Conservation (phyloP, 2,113 vertebrate genomes). For the Apaloderma vittatum region DNA sequence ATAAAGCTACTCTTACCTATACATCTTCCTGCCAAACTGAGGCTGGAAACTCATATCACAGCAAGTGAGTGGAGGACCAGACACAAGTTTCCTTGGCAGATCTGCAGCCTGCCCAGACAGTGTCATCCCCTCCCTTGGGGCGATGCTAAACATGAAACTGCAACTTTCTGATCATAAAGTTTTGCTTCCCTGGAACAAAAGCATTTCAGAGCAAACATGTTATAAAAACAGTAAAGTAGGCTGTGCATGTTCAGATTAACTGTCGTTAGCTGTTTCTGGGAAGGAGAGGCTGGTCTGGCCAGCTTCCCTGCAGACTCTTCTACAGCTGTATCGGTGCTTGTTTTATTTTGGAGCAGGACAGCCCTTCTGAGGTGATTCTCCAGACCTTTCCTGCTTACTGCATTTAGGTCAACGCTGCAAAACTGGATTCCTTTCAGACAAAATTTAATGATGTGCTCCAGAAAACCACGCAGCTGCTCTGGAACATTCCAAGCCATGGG, state of each 20-base stretch:
- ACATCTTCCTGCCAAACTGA: neutral
- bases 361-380: neutral
- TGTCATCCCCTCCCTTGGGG: neutral
- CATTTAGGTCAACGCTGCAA: neutral
- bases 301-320: neutral
- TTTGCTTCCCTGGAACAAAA: conserved; percentile 27
- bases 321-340: accelerated
- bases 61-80: neutral
- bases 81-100: neutral
- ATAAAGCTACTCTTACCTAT: neutral
- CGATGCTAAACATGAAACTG: neutral
- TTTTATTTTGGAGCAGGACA: neutral
- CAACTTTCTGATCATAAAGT: neutral
- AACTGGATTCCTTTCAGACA: neutral
- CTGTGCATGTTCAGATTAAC: neutral
- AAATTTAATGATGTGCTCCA: neutral
- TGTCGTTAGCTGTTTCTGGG: neutral
- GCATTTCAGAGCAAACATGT: neutral
- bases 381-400: neutral
- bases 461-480: neutral
- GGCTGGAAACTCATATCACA: neutral
- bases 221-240: neutral
- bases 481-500: neutral
- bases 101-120: neutral
- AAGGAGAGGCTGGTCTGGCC: neutral